Percentiles rank a stretch among this genome's conserved stretches.
Conservation (phyloP, 2,113 vertebrate genomes). For the Plectropomus leopardus region DNA sequence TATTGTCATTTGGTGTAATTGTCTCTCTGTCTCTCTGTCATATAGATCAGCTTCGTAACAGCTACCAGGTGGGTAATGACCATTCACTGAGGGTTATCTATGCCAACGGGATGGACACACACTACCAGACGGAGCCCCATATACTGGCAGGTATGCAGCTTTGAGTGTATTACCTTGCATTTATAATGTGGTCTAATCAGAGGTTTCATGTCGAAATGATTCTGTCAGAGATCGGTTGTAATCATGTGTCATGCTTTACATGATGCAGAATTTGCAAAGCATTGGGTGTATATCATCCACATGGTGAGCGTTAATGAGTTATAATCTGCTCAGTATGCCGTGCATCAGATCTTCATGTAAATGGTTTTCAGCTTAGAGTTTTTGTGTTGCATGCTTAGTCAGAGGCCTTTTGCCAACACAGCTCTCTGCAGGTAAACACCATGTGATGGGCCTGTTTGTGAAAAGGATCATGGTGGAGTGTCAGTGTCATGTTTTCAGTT, state of each 20-base stretch:
- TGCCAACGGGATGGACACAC: constrained; percentile 95
- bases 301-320: background rate
- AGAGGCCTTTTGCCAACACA: background rate
- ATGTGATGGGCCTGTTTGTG: constrained; percentile 14
- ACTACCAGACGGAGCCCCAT: constrained; percentile 96
- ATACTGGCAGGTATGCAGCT: constrained; percentile 87
- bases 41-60: constrained; percentile 96
- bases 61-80: constrained; percentile 96
- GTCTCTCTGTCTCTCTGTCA: constrained; percentile 4
- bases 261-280: background rate
- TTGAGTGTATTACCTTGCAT: background rate
- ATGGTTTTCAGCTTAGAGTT: background rate
- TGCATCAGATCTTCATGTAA: background rate
- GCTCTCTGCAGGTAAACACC: constrained; percentile 11
- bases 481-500: constrained; percentile 18
- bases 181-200: background rate
- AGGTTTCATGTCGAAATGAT: background rate
- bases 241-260: background rate
- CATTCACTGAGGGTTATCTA: constrained; percentile 95
- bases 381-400: background rate
- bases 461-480: background rate
- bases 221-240: background rate
- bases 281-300: background rate
- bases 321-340: background rate
- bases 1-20: background rate